Evolutionary conservation across 2,888 invertebrate species (phyloP).

Genomic region (Drosophila mettleri): DNA sequence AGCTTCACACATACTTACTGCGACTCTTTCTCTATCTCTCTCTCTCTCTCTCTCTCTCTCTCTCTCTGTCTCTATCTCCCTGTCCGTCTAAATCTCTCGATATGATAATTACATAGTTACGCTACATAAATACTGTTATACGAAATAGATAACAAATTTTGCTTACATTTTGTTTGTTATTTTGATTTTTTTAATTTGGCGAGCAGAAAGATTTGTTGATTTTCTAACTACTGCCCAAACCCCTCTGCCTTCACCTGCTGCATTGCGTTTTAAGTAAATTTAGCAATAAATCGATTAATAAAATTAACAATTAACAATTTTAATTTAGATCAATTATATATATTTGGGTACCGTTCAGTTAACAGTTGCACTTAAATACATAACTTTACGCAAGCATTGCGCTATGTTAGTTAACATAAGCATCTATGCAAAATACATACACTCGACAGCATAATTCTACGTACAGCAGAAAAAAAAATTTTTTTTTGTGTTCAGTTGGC

Average conservation of each 20-base stretch:
- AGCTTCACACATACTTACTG: conserved; percentile 12
- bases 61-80: no score
- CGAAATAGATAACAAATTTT: conserved; percentile 18
- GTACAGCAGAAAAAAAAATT: no score
- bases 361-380: conserved; percentile 44
- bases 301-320: conserved; percentile 8
- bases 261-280: conserved; percentile 54
- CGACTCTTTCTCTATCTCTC: conserved; percentile 15
- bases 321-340: conserved; percentile 31
- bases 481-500: no score
- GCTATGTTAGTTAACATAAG: conserved; percentile 56
- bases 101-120: conserved; percentile 20
- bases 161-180: conserved; percentile 11
- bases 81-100: conserved; percentile 19
- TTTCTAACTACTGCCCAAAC: conserved; percentile 1
- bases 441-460: no score
- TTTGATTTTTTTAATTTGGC: conserved; percentile 30
- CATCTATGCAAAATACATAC: conserved; percentile 58
- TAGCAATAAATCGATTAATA: conserved; percentile 20
- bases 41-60: conserved; percentile 6
- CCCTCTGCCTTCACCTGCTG: conserved; percentile 18
- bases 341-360: conserved; percentile 34
- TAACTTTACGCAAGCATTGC: conserved; percentile 24
- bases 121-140: conserved; percentile 8
- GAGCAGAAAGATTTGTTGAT: conserved; percentile 10